These are phyloP conservation scores for Drosophila equinoxialis DNA, from an alignment of 1,140 invertebrate species.

Conservation along the genomic window DNA sequence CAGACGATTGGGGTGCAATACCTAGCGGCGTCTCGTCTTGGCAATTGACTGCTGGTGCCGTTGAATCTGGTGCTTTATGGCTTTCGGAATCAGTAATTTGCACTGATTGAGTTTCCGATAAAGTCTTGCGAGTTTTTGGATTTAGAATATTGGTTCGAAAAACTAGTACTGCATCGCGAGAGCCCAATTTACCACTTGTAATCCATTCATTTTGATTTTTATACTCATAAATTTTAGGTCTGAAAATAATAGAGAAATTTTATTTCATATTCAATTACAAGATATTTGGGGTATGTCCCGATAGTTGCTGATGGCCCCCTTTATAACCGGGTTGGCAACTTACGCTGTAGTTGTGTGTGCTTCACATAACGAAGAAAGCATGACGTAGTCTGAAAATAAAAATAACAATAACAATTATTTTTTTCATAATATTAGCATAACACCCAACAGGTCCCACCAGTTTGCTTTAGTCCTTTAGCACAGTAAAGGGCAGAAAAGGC, in stretches of 20 bases:
- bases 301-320: too few species aligned
- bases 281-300: too few species aligned
- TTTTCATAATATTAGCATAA: neutral
- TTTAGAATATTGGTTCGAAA: conserved; percentile 76
- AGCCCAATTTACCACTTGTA: conserved; percentile 77
- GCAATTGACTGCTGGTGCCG: neutral
- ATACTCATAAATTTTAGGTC: conserved; percentile 43
- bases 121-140: conserved; percentile 58
- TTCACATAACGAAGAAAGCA: conserved; percentile 67
- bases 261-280: neutral
- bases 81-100: conserved; percentile 19
- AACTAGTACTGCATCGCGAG: conserved; percentile 76
- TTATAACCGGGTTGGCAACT: conserved; percentile 30
- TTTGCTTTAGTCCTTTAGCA: too few species aligned
- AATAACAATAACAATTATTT: conserved; percentile 18
- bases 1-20: conserved; percentile 14
- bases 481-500: too few species aligned
- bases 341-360: conserved; percentile 48
- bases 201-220: conserved; percentile 71
- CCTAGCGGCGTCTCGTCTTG: neutral
- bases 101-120: conserved; percentile 36
- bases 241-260: conserved; percentile 15
- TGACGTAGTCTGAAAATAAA: conserved; percentile 58
- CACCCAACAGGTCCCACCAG: neutral
- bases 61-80: conserved; percentile 1